Percentiles rank a stretch among this genome's conserved stretches.
Evolutionary conservation across 2,113 vertebrate genomes (phyloP).

Genomic region (Crotalus horridus): DNA sequence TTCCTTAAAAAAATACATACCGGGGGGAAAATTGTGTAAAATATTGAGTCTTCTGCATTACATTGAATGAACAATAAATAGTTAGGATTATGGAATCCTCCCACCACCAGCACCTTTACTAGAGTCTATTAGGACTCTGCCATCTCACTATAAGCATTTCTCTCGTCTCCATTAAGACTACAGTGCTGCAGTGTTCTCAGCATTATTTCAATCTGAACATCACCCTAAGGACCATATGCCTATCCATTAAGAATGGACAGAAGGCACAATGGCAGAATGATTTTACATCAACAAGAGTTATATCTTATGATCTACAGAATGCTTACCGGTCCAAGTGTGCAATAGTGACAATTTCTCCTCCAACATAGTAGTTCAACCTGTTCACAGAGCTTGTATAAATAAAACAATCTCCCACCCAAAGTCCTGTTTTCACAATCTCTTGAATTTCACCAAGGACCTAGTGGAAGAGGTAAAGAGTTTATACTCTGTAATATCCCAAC

Average conservation of each 20-base stretch:
- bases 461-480: constrained; percentile 17
- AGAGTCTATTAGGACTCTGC: neutral
- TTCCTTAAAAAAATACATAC: neutral
- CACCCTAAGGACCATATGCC: neutral
- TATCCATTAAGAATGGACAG: neutral
- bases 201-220: neutral
- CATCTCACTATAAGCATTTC: neutral
- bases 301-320: fast-evolving
- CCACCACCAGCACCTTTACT: neutral
- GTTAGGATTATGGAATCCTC: neutral
- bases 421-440: constrained; percentile 95
- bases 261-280: neutral
- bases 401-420: constrained; percentile 99
- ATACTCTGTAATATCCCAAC: neutral
- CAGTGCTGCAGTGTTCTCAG: neutral
- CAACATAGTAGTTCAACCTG: constrained; percentile 96
- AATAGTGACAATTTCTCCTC: constrained; percentile 98
- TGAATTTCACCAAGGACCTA: constrained; percentile 98
- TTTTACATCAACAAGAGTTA: neutral
- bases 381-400: constrained; percentile 99
- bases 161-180: neutral
- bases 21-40: neutral
- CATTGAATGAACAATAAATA: neutral
- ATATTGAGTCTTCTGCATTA: neutral
- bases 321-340: constrained; percentile 94